Base-by-base conservation (phyloP, 2,797 vertebrate species). In the Gastrophryne carolinensis region DNA sequence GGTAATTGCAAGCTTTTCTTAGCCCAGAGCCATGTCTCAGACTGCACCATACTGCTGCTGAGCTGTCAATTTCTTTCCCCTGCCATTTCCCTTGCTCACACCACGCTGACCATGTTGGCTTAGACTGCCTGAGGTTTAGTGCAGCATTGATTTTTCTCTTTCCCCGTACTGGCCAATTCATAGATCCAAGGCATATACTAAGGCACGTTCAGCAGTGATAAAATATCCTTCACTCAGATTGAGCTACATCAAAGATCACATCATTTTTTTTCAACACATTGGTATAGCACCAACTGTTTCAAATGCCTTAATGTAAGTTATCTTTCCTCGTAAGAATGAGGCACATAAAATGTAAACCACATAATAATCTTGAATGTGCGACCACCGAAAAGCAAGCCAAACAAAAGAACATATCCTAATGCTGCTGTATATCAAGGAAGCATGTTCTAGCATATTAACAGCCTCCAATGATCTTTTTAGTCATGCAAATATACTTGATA, bases 81-180 rank as follows among this genome's bases (percentile, higher is more conserved):
- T 89, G 88, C 89, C 88, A 89, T 89, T 92, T 91, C 90, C 90
- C 89, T 88, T 87, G 88, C 89, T 88, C 89, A 89, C 90, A 91
- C 88, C 88, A 87, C 86, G 88, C 87, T 90, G 89, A 90, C 89
- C 89, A 89, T 84, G 83, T 89, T 92, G 91, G 90, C 89, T 91
- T 89, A 87, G 90, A 90, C 89, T 79, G 89, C 88, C 89, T 80
- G 81, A 88, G 89, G 89, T 91, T 91, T 91, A 90, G 91, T 91
- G 89, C 87, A 90, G 89, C 92, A 96, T 96, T 96, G 95, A 97
- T 96, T 98, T 92, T 96, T 95, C 34, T 78, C 70, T 78, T 66
- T 91, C 91, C 89, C 93, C 94, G 95, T 96, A 95, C 93, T 96
- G 95, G 97, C 94, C 95, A 95, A 96, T 96, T 95, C 95, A 95